phyloP scores from a whole-genome alignment of 2,888 invertebrate genomes.

The Drosophila setosimentum region DNA sequence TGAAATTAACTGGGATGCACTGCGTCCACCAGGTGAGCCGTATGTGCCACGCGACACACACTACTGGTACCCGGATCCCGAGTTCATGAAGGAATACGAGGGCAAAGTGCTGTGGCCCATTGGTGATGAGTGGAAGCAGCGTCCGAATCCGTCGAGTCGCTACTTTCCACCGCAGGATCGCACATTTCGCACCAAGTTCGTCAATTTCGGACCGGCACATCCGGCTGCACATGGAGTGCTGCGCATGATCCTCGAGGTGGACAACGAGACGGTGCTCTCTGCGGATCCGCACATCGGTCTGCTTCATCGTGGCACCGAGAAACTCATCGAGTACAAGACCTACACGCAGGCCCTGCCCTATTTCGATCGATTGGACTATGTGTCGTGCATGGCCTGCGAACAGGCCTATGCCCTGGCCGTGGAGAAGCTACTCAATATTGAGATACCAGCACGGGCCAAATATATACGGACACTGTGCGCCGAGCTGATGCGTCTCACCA shows the following conservation, averaged over 20 bases:
- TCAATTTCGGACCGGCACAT: constrained; percentile 96
- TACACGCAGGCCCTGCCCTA: constrained; percentile 94
- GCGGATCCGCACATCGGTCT: constrained; percentile 95
- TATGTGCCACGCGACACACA: constrained; percentile 50
- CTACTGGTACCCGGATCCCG: constrained; percentile 88
- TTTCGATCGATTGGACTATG: constrained; percentile 95
- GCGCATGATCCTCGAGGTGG: constrained; percentile 91
- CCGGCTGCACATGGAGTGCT: constrained; percentile 96
- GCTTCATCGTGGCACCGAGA: constrained; percentile 95
- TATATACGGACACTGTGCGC: constrained; percentile 91
- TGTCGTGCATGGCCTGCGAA: constrained; percentile 94
- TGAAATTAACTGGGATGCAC: constrained; percentile 27
- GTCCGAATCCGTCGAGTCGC: constrained; percentile 79
- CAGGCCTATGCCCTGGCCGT: constrained; percentile 91
- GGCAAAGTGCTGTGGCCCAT: constrained; percentile 87
- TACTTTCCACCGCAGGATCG: constrained; percentile 86
- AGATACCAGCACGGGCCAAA: constrained; percentile 91
- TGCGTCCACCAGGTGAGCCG: constrained; percentile 24
- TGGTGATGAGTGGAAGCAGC: constrained; percentile 83
- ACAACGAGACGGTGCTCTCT: constrained; percentile 92
- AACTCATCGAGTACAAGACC: constrained; percentile 95
- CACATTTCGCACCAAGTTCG: constrained; percentile 88
- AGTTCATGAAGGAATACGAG: constrained; percentile 87
- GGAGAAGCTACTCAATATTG: constrained; percentile 92
- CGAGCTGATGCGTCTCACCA: constrained; percentile 92